Conservation (phyloP, 1,140 invertebrate genomes). For the Lepidostoma basale region DNA sequence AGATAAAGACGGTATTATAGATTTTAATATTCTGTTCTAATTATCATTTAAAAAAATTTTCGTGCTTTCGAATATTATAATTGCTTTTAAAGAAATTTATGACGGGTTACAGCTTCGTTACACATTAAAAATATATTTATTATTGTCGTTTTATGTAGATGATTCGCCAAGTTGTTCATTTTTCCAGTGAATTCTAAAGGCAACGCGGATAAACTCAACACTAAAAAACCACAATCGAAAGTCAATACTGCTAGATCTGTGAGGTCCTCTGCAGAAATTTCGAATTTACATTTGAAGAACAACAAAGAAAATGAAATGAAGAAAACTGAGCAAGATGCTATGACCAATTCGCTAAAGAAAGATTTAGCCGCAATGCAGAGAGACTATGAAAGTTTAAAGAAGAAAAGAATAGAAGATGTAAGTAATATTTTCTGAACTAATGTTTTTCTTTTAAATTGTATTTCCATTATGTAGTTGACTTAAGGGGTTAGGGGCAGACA, state of each 20-base stretch:
- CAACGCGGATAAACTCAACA: constrained; percentile 47
- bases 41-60: constrained; percentile 44
- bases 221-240: constrained; percentile 47
- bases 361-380: constrained; percentile 61
- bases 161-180: no score
- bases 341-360: constrained; percentile 59
- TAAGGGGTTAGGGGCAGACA: no score
- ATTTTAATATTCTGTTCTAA: background rate
- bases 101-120: no score
- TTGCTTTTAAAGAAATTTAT: no score
- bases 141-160: no score
- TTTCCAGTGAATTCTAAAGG: constrained; percentile 41
- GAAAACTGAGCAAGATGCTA: constrained; percentile 49
- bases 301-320: constrained; percentile 46
- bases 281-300: constrained; percentile 53
- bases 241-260: constrained; percentile 45
- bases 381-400: constrained; percentile 61
- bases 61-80: no score
- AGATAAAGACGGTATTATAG: constrained; percentile 70
- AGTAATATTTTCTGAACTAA: no score
- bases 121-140: no score
- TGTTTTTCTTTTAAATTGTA: no score
- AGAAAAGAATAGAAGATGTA: constrained; percentile 76
- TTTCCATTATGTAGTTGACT: no score
- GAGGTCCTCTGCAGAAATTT: constrained; percentile 53